A percentile compares a stretch with the other conserved stretches of the same genome.
phyloP scores from a whole-genome alignment of 35 echinoderm and acorn worm genomes.

The Holothuria glaberrima region DNA sequence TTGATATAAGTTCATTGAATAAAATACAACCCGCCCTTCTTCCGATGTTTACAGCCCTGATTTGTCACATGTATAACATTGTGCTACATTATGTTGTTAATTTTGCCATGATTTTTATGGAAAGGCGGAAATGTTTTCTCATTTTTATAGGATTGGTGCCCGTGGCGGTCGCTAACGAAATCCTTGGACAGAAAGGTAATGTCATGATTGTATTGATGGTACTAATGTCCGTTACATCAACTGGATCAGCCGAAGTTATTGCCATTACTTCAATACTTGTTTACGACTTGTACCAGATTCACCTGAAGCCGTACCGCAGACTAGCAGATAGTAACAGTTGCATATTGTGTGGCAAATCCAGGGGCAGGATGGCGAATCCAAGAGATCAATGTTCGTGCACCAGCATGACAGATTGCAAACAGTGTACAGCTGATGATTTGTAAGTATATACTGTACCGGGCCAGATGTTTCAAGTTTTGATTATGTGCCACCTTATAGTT shows the following conservation, averaged over 20 bases:
- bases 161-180: slow-evolving; percentile 74
- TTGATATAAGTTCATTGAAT: no score
- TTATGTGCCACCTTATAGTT: not conserved
- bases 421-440: slow-evolving; percentile 69
- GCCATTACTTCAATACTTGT: slow-evolving; percentile 95
- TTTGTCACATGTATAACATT: no score
- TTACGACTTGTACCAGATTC: slow-evolving; percentile 94
- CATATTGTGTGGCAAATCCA: slow-evolving; percentile 80
- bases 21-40: no score
- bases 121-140: no score
- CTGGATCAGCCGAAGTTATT: slow-evolving; percentile 95
- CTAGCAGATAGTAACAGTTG: slow-evolving; percentile 80
- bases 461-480: not conserved
- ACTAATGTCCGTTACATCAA: slow-evolving; percentile 94
- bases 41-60: no score
- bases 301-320: slow-evolving; percentile 80
- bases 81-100: no score
- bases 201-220: slow-evolving; percentile 85
- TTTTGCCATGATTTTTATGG: no score
- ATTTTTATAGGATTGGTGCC: slow-evolving; percentile 75
- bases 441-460: slow-evolving; percentile 1
- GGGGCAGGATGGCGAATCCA: slow-evolving; percentile 74
- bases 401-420: slow-evolving; percentile 67
- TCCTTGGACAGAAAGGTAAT: slow-evolving; percentile 75
- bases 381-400: slow-evolving; percentile 70